phyloP scores from a whole-genome alignment of 2,888 invertebrate species.

The Apotomis capreana region DNA sequence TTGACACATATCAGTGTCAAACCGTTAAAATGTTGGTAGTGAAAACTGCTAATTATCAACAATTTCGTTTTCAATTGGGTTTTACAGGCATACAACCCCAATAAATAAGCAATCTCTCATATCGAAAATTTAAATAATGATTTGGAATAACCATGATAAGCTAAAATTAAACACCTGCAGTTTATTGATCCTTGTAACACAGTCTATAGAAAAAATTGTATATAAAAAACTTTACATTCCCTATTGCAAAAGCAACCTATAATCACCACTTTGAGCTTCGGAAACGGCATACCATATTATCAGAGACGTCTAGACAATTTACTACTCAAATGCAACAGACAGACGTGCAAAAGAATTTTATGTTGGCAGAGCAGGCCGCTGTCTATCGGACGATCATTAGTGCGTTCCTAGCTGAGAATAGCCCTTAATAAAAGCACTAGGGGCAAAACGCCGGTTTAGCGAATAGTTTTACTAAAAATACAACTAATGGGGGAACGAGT shows the following conservation, averaged over 20 bases:
- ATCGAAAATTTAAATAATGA: no score
- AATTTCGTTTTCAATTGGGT: no score
- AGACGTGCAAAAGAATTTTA: slow-evolving; percentile 28
- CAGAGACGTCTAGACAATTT: slow-evolving; percentile 12
- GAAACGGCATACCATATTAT: slow-evolving; percentile 20
- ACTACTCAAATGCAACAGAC: slow-evolving; percentile 8
- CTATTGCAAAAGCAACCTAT: background rate
- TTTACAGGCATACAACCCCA: no score
- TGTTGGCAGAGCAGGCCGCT: slow-evolving; percentile 45
- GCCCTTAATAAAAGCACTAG: slow-evolving; percentile 59
- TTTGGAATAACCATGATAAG: no score
- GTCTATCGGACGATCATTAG: slow-evolving; percentile 61
- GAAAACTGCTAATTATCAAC: no score
- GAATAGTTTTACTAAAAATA: slow-evolving; percentile 43
- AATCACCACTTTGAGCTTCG: background rate
- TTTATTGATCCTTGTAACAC: no score
- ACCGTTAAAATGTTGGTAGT: no score
- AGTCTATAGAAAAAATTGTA: no score
- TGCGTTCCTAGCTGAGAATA: slow-evolving; percentile 65
- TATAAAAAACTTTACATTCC: no score
- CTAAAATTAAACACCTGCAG: no score
- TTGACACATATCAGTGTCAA: no score
- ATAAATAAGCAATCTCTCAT: no score
- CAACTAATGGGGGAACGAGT: slow-evolving; percentile 15
- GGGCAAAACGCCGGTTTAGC: slow-evolving; percentile 47